phyloP scores from a whole-genome alignment of 2,113 vertebrate genomes.

The Sinocyclocheilus anshuiensis region DNA sequence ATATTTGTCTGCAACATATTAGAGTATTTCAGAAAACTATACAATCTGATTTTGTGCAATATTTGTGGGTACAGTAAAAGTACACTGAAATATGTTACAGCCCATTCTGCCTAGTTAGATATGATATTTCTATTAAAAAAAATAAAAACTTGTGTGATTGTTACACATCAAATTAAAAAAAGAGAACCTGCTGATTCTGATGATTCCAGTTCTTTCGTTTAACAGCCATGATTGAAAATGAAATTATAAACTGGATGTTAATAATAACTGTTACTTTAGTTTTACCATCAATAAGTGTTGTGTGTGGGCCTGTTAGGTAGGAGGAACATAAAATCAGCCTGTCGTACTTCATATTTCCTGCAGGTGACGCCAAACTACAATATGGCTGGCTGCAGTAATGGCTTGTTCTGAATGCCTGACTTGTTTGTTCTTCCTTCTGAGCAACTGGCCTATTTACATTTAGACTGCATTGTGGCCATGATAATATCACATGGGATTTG shows the following conservation, averaged over 20 bases:
- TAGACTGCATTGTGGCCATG: background rate
- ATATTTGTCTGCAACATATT: background rate
- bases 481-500: background rate
- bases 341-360: slow-evolving; percentile 26
- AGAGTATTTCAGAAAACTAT: background rate
- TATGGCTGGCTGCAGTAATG: background rate
- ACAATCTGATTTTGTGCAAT: background rate
- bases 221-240: background rate
- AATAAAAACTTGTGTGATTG: too few species aligned
- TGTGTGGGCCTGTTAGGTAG: background rate
- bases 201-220: background rate
- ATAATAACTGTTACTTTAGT: background rate
- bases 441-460: slow-evolving; percentile 9
- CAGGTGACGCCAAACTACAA: slow-evolving; percentile 51
- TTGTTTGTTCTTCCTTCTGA: slow-evolving; percentile 25
- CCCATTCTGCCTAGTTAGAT: background rate
- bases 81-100: background rate
- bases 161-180: too few species aligned
- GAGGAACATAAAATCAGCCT: background rate
- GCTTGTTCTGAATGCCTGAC: background rate
- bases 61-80: background rate
- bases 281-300: background rate
- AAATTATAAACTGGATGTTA: background rate
- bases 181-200: too few species aligned
- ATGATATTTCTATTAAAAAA: background rate